Conservation (phyloP, 92 coral and sea anemone species). For the Palythoa heliodiscus region DNA sequence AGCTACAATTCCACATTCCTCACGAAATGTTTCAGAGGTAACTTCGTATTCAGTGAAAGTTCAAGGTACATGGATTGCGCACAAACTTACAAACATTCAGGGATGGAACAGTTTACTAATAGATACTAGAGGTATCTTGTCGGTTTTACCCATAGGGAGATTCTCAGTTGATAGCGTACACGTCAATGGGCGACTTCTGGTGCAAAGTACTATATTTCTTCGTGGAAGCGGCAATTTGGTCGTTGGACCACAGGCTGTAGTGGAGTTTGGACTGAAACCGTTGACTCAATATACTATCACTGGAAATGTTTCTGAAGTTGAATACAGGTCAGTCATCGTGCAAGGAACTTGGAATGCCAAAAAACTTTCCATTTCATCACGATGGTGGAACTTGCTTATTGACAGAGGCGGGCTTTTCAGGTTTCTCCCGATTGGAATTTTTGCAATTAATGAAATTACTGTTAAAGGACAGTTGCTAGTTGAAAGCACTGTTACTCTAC, state of each 20-base stretch:
- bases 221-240: conserved; percentile 66
- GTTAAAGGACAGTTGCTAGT: conserved; percentile 45
- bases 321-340: conserved; percentile 51
- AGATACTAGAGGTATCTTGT: conserved; percentile 54
- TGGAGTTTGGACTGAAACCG: conserved; percentile 52
- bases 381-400: conserved; percentile 54
- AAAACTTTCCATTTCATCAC: conserved; percentile 72
- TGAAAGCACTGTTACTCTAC: conserved; percentile 23
- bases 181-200: conserved; percentile 63
- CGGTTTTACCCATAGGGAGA: conserved; percentile 61
- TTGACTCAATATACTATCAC: background rate
- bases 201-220: conserved; percentile 66
- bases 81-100: conserved; percentile 58
- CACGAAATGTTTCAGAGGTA: background rate
- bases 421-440: conserved; percentile 57
- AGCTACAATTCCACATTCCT: background rate
- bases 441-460: conserved; percentile 61
- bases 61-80: conserved; percentile 33
- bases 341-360: conserved; percentile 64
- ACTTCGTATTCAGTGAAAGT: conserved; percentile 20
- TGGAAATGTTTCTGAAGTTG: conserved; percentile 29
- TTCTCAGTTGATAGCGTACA: conserved; percentile 55
- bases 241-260: conserved; percentile 56
- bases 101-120: conserved; percentile 68
- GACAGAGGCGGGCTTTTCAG: conserved; percentile 12